Base-by-base conservation (phyloP, 2,797 vertebrate genomes). In the Rhyacichthys aspro region DNA sequence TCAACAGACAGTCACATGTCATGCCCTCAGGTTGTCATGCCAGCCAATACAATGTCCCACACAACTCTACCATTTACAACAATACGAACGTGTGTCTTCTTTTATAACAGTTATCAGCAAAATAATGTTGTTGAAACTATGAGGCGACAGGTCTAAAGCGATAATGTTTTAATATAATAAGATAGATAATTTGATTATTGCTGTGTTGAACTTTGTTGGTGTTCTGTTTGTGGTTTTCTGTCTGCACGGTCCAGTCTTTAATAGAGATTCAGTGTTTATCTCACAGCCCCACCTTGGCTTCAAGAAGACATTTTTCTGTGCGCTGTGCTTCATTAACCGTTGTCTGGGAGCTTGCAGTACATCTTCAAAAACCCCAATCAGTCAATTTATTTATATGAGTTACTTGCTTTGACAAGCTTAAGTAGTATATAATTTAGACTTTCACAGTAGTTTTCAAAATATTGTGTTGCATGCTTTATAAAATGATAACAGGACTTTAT, bases 1-100 rank as follows among this genome's bases (percentile, higher is more conserved):
- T 72, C 76, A 79, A 71, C 74, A 78, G 0, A 50, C 47, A 1
- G 67, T 69, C 76, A 72, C 79, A 56, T 72, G 78, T 5, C 38
- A 17, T 3, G 9, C 32, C 61, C 62, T 41, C 44, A 11, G 41
- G 53, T 45, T 3, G 15, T 44, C 45, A 5, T 36, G 18, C 28
- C 19, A 18, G 64, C 5, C 50, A 3, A 1, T 43, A 23, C 38
- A 28, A 34, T 3, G 7, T 3, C 42, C 41, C 12, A 12, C 0
- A 59, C 28, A 1, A 9, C 12, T 14, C 16, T 23, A n/a, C n/a
- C n/a, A n/a, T n/a, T n/a, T n/a, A n/a, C n/a, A n/a, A n/a, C n/a
- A n/a, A n/a, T n/a, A n/a, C n/a, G n/a, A n/a, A n/a, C n/a, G n/a
- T n/a, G n/a, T n/a, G n/a, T n/a, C n/a, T n/a, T n/a, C n/a, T n/a